A percentile compares a stretch with the other conserved stretches of the same genome.
These are phyloP conservation scores for Drosophila nebulosa DNA, from an alignment of 1,140 invertebrate genomes.

Conservation along the genomic window DNA sequence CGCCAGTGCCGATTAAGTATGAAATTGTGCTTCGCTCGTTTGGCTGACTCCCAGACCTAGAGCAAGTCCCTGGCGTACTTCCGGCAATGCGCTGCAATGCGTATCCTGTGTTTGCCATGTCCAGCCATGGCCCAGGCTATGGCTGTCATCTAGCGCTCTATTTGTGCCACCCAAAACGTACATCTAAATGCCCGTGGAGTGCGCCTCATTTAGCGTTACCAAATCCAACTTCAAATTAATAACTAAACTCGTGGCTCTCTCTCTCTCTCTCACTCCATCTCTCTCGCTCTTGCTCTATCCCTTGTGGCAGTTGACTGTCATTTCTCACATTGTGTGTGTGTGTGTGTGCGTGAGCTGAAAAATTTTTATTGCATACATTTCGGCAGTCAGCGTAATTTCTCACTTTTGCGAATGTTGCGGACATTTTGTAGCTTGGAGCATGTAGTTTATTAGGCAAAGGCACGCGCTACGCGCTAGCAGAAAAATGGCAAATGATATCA, in stretches of 20 bases:
- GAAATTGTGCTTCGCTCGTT: constrained; percentile 33
- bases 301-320: constrained; percentile 27
- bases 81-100: constrained; percentile 23
- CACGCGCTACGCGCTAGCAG: constrained; percentile 27
- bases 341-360: constrained; percentile 65
- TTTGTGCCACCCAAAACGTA: constrained; percentile 20
- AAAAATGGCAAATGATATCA: background rate
- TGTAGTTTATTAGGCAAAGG: constrained; percentile 65
- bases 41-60: background rate
- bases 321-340: constrained; percentile 40
- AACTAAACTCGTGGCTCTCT: constrained; percentile 26
- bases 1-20: constrained; percentile 60
- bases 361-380: constrained; percentile 80
- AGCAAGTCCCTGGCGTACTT: background rate
- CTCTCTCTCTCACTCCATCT: constrained; percentile 1
- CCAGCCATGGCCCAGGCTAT: background rate
- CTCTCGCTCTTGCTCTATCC: background rate
- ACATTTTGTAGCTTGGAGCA: constrained; percentile 37
- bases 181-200: constrained; percentile 33
- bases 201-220: constrained; percentile 45
- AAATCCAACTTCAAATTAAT: constrained; percentile 63
- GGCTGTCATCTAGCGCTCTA: constrained; percentile 8
- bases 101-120: constrained; percentile 4
- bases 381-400: constrained; percentile 74
- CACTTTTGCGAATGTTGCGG: constrained; percentile 47